Conservation (phyloP, 2,113 vertebrate species). For the Rhinolophus ferrumequinum region DNA sequence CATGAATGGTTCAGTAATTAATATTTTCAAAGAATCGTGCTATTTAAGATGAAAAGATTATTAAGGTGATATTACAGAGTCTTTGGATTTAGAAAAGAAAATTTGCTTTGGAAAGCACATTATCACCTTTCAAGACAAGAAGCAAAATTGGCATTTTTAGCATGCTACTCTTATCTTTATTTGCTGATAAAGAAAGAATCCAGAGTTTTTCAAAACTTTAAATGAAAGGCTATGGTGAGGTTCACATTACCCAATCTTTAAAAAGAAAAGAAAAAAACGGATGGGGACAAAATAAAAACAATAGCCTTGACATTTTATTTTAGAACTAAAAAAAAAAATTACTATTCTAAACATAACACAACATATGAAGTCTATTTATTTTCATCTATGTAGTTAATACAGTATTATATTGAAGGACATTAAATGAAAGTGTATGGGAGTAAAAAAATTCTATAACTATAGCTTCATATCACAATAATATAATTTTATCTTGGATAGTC, state of each 20-base stretch:
- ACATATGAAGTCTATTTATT: constrained; percentile 39
- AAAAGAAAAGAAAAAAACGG: constrained; percentile 37
- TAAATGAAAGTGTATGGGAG: not conserved
- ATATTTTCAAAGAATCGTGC: constrained; percentile 79
- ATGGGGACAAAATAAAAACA: constrained; percentile 19
- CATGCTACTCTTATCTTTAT: constrained; percentile 90
- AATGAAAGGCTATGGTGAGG: constrained; percentile 76
- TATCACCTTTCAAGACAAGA: constrained; percentile 85
- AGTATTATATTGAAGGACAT: not conserved
- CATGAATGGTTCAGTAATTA: constrained; percentile 69
- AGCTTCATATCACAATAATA: constrained; percentile 3
- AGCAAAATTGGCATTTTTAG: constrained; percentile 86
- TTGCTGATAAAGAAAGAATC: constrained; percentile 88
- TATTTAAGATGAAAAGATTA: constrained; percentile 75
- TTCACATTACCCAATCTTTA: constrained; percentile 80
- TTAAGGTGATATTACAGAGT: constrained; percentile 74
- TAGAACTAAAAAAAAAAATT: constrained; percentile 5
- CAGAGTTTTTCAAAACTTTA: constrained; percentile 85
- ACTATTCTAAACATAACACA: constrained; percentile 66
- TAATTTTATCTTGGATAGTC: not conserved
- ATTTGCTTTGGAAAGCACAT: constrained; percentile 80
- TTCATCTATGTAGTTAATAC: constrained; percentile 24
- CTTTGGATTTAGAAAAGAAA: constrained; percentile 79
- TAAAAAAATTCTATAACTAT: not conserved
- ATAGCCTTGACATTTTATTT: constrained; percentile 38